Conservation (phyloP, 2,797 vertebrate genomes). For the Aeoliscus strigatus region DNA sequence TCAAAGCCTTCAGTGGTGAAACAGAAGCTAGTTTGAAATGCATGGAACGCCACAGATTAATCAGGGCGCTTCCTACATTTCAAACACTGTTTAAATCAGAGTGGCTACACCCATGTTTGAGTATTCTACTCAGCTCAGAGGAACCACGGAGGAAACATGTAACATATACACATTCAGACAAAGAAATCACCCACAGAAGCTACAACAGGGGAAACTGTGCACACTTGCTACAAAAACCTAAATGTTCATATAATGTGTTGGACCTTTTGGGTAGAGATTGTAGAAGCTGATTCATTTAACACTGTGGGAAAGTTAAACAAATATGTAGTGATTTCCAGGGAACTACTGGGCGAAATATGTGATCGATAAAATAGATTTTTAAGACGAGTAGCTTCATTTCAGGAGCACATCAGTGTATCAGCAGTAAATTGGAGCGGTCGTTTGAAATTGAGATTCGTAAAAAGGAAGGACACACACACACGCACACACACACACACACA, state of each 20-base stretch:
- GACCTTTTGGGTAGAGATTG: background rate
- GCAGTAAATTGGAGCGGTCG: background rate
- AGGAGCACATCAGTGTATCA: background rate
- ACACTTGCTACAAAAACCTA: too few relatives aligned
- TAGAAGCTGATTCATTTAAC: background rate
- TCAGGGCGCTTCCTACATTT: constrained; percentile 7
- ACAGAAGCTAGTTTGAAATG: constrained; percentile 8
- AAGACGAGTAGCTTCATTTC: background rate
- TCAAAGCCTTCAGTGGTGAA: constrained; percentile 10
- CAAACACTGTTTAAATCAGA: constrained; percentile 29
- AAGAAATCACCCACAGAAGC: too few relatives aligned
- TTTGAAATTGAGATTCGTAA: background rate
- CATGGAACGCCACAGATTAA: constrained; percentile 2
- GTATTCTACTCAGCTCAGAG: constrained; percentile 1
- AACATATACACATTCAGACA: too few relatives aligned
- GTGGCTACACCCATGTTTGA: constrained; percentile 32
- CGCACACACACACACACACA: constrained; percentile 1
- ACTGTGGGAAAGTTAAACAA: background rate
- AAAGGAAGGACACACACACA: background rate
- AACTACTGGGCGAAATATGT: background rate
- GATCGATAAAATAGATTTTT: too few relatives aligned
- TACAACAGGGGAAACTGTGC: background rate
- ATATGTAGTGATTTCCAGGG: background rate
- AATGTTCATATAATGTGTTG: constrained; percentile 5
- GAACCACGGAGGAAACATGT: too few relatives aligned